Percentiles rank a stretch among this genome's conserved stretches.
Conservation (phyloP, 2,888 invertebrate genomes). For the Unio delphinus region DNA sequence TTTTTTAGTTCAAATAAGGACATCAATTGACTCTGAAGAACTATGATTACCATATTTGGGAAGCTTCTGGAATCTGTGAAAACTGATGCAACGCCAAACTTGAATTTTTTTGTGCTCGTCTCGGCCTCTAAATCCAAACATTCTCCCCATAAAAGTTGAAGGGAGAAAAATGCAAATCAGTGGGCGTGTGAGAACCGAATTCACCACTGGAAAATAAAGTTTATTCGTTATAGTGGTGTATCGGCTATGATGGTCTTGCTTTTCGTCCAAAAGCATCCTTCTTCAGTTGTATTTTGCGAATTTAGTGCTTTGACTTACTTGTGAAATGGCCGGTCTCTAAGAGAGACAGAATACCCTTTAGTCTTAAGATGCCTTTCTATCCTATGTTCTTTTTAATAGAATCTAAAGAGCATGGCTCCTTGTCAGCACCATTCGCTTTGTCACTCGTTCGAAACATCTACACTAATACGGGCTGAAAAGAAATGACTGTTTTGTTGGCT, state of each 20-base stretch:
- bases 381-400: background rate
- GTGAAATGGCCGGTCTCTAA: slow-evolving; percentile 1
- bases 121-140: background rate
- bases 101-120: background rate
- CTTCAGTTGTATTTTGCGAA: background rate
- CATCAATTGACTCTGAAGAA: no score
- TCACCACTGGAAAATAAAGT: background rate
- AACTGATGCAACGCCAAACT: background rate
- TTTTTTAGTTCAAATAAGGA: no score
- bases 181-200: background rate
- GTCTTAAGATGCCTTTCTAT: background rate
- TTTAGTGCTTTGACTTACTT: background rate
- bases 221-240: background rate
- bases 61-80: no score
- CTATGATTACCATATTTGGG: no score
- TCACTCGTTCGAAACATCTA: background rate
- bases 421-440: background rate
- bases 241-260: background rate
- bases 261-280: background rate
- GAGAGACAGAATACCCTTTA: background rate
- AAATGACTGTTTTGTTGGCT: no score
- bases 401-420: background rate
- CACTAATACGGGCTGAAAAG: background rate
- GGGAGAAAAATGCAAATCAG: background rate
- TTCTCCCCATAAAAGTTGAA: background rate